Base-by-base conservation (phyloP, 2,888 invertebrate species). In the Cataglyphis albicans region DNA sequence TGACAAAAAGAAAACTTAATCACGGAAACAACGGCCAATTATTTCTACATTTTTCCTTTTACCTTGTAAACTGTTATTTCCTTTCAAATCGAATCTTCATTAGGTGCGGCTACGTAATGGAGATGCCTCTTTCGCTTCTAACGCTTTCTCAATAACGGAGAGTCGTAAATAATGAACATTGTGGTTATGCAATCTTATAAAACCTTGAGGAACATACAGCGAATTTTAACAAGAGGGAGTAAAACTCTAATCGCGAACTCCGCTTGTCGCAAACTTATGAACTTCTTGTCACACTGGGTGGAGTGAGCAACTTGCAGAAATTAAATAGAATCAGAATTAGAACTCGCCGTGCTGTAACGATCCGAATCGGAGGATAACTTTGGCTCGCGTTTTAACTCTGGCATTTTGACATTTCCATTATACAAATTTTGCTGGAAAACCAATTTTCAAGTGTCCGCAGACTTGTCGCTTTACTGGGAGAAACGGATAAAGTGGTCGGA, bases 311-410 rank as follows among this genome's bases (percentile, higher is more conserved):
- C 44, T 61, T 78, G 44, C 59, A 80, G 78, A 80, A 80, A 80
- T 80, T 70, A 80, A 80, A 80, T 80, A 80, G 72, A 72, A 67
- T 67, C 38, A 55, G 70, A 80, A 80, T 80, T 80, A 80, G 78
- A 70, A 44, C 18, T 44, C 41, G 78, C 59, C 41, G 70, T 38
- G 25, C 67, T 67, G 21, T 18, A 35, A 55, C 72, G 78, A 78
- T 68, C 44, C 35, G 72, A 44, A 70, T 70, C 72, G 44, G 15
- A 12, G 25, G 21, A 52, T n/a, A 57, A 68, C 41, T 78, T 68
- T 57, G 41, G 38, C 67, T 78, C 41, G 21, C 48, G 21, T 63
- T 63, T 74, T 35, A 75, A 32, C 9, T 29, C 10, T 25, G 55
- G 41, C 18, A 15, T 41, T n/a, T 9, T 35, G 25, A 25, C 44